A percentile compares a stretch with the other conserved stretches of the same genome.
These are phyloP conservation scores for Penaeus chinensis DNA, from an alignment of 1,140 invertebrate genomes.

Conservation along the genomic window DNA sequence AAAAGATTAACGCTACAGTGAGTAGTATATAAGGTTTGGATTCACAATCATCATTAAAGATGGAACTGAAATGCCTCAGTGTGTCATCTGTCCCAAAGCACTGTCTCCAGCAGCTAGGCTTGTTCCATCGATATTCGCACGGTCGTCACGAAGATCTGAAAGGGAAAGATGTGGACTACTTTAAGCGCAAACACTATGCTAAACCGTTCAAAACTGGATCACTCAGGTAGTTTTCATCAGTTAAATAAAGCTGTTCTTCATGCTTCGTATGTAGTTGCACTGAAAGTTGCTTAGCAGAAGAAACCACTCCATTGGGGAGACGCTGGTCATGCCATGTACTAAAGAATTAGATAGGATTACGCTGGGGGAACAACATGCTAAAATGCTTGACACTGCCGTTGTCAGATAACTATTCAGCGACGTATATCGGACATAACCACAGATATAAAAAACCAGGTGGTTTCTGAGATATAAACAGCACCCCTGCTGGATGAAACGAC, in stretches of 20 bases:
- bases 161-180: constrained; percentile 3
- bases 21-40: background rate
- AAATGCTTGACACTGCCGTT: background rate
- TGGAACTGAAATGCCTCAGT: background rate
- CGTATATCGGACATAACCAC: background rate
- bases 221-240: background rate
- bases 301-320: background rate
- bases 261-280: constrained; percentile 24
- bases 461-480: constrained; percentile 22
- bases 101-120: background rate
- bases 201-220: background rate
- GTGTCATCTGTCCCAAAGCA: background rate
- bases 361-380: background rate
- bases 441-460: constrained; percentile 25
- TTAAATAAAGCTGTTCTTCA: constrained; percentile 25
- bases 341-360: constrained; percentile 12
- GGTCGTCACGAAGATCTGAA: background rate
- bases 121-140: background rate
- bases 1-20: background rate
- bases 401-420: constrained; percentile 21
- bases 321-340: background rate
- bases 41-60: constrained; percentile 4
- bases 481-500: constrained; percentile 9
- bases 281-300: constrained; percentile 15
- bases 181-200: background rate